Evolutionary conservation across 2,113 vertebrate species (phyloP).

Genomic region (Dasyurus viverrinus): DNA sequence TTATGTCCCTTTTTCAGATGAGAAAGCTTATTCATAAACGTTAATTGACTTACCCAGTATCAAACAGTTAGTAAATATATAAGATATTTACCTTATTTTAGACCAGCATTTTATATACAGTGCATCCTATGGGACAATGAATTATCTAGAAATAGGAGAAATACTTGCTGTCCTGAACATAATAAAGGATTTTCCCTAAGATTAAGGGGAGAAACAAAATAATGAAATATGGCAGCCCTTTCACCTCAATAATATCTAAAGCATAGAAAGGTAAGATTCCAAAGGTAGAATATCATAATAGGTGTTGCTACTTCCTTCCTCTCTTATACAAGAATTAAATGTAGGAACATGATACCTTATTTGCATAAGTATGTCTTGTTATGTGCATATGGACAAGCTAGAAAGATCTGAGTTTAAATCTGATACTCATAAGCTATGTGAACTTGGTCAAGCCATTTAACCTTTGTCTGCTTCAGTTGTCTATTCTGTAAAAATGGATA

Average conservation of each 20-base stretch:
- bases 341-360: background rate
- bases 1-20: background rate
- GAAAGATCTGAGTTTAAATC: background rate
- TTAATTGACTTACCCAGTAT: background rate
- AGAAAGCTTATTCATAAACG: background rate
- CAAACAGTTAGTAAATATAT: background rate
- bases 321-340: background rate
- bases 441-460: background rate
- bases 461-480: background rate
- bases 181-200: background rate
- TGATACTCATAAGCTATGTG: background rate
- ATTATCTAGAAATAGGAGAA: background rate
- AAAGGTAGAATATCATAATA: background rate
- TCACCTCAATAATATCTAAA: background rate
- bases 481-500: background rate
- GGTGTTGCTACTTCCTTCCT: background rate
- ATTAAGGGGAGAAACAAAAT: slow-evolving; percentile 3
- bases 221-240: background rate
- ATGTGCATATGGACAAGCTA: background rate
- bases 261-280: background rate
- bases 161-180: background rate
- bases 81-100: background rate
- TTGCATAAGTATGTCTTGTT: background rate
- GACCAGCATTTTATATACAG: background rate
- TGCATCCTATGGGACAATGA: background rate